Conservation (phyloP, 35 echinoderm and acorn worm genomes). For the Heliocidaris tuberculata region DNA sequence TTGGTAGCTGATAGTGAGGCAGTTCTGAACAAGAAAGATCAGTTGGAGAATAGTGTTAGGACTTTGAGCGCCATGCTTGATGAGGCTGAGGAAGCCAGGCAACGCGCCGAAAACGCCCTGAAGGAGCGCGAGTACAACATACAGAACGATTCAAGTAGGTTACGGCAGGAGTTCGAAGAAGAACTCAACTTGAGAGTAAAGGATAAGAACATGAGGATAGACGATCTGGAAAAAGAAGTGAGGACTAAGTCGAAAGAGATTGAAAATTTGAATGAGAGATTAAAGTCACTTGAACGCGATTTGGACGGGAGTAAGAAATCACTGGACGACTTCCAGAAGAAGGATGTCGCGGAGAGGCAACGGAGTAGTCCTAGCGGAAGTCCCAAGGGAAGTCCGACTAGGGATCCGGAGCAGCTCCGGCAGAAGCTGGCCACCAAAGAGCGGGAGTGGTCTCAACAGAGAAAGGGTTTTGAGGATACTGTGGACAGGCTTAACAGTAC, state of each 20-base stretch:
- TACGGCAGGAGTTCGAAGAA: conserved; percentile 47
- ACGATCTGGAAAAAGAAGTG: conserved; percentile 64
- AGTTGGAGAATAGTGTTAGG: conserved; percentile 60
- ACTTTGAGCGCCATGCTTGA: conserved; percentile 66
- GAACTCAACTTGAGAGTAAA: conserved; percentile 51
- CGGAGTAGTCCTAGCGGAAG: conserved; percentile 54
- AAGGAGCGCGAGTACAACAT: conserved; percentile 49
- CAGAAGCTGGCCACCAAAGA: conserved; percentile 55
- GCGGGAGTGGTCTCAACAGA: conserved; percentile 56
- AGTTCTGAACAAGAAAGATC: conserved; percentile 59
- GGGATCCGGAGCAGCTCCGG: conserved; percentile 43
- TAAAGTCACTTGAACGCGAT: conserved; percentile 41
- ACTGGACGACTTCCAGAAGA: conserved; percentile 49
- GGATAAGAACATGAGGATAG: conserved; percentile 53
- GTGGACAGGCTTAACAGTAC: conserved; percentile 66
- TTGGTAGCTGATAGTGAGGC: conserved; percentile 58
- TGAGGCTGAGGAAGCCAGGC: conserved; percentile 54
- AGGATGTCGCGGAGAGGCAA: conserved; percentile 42
- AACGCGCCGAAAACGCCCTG: conserved; percentile 54
- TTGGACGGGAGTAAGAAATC: not conserved
- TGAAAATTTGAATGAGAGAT: conserved; percentile 53
- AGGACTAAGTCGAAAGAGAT: conserved; percentile 60
- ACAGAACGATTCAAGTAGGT: conserved; percentile 51
- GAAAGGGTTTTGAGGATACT: conserved; percentile 52
- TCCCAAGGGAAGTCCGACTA: conserved; percentile 33